Evolutionary conservation across 2,797 vertebrate species (phyloP).

Genomic region (Poeciliopsis infans): DNA sequence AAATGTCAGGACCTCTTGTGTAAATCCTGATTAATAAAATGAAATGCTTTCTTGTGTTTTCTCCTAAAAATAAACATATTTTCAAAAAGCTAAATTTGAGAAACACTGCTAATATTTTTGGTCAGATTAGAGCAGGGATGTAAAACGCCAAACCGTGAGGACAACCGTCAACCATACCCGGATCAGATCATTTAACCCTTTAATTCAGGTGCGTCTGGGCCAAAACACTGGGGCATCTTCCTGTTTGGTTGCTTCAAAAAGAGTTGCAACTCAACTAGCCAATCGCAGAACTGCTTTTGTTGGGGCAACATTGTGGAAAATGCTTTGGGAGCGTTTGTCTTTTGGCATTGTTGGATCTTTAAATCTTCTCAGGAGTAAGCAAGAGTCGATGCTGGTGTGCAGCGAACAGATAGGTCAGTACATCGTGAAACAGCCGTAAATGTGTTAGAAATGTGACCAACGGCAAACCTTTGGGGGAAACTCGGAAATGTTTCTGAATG

Average conservation of each 20-base stretch:
- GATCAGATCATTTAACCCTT: background rate
- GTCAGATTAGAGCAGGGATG: background rate
- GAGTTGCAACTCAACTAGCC: background rate
- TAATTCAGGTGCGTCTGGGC: background rate
- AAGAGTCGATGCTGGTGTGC: background rate
- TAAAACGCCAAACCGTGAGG: background rate
- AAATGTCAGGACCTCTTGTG: background rate
- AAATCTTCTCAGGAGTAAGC: background rate
- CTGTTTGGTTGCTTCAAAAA: too few species aligned
- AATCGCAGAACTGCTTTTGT: background rate
- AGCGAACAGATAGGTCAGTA: background rate
- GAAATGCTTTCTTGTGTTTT: background rate
- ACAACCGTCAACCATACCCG: background rate
- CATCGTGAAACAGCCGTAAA: background rate
- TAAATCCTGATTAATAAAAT: background rate
- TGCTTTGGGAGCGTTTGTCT: background rate
- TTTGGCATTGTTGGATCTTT: background rate
- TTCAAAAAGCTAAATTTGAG: background rate
- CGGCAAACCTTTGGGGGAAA: background rate
- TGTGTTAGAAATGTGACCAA: background rate
- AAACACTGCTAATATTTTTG: background rate
- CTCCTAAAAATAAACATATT: background rate
- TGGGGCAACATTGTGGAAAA: background rate
- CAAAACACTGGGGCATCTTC: background rate
- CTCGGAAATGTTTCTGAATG: background rate